Evolutionary conservation across 1,140 invertebrate species (phyloP).

Genomic region (Sminthurinus signatus): DNA sequence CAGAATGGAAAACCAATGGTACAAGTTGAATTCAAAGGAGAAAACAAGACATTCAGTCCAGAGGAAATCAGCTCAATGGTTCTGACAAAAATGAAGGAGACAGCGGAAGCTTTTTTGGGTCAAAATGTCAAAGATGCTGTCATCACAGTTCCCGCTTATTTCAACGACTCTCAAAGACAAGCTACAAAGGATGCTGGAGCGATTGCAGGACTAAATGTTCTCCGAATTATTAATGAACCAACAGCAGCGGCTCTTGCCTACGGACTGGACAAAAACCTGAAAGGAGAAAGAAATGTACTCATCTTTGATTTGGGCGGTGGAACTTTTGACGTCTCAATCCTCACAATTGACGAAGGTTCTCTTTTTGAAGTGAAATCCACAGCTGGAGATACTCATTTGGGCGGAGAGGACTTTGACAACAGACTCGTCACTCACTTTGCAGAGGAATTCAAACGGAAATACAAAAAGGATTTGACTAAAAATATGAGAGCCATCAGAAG

Average conservation of each 20-base stretch:
- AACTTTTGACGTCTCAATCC: constrained; percentile 68
- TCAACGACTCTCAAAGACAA: constrained; percentile 54
- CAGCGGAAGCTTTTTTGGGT: constrained; percentile 53
- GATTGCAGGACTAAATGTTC: constrained; percentile 51
- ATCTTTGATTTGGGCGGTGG: constrained; percentile 56
- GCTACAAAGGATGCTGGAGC: constrained; percentile 53
- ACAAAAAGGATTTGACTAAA: constrained; percentile 84
- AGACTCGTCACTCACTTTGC: constrained; percentile 94
- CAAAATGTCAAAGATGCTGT: constrained; percentile 49
- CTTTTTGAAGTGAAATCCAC: constrained; percentile 59
- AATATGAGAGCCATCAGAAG: constrained; percentile 88
- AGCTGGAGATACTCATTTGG: constrained; percentile 92
- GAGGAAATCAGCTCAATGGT: constrained; percentile 55
- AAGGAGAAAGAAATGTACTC: constrained; percentile 53
- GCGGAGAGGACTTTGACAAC: constrained; percentile 96
- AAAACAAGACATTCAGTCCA: constrained; percentile 51
- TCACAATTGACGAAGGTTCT: constrained; percentile 77
- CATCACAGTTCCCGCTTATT: constrained; percentile 57
- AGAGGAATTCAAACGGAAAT: constrained; percentile 94
- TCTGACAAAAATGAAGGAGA: constrained; percentile 55
- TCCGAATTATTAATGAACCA: constrained; percentile 55
- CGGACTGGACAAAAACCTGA: constrained; percentile 57
- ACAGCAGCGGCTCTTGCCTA: constrained; percentile 56
- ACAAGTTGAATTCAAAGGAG: constrained; percentile 51
- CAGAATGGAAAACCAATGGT: constrained; percentile 49